These are phyloP conservation scores for Aromia moschata DNA, from an alignment of 2,888 invertebrate genomes.

Conservation along the genomic window DNA sequence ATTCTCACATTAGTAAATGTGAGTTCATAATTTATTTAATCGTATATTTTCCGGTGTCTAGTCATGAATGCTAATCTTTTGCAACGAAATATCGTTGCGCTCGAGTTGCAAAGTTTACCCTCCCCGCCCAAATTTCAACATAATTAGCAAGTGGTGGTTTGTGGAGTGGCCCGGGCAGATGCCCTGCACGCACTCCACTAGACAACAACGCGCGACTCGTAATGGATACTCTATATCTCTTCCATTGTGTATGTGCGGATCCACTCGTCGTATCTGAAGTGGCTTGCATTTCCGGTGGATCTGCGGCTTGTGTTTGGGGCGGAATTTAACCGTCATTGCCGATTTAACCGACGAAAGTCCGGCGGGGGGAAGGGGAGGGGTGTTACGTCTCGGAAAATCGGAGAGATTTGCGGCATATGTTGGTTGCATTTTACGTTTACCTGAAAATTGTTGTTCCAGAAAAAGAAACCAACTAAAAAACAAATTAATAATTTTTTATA, in stretches of 20 bases:
- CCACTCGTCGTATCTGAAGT: conserved; percentile 31
- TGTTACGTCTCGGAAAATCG: no score
- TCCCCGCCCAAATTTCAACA: conserved; percentile 39
- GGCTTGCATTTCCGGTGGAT: conserved; percentile 28
- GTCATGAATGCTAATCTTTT: no score
- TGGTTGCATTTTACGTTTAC: no score
- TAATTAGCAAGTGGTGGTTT: conserved; percentile 44
- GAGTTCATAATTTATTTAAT: no score
- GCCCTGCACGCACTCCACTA: conserved; percentile 43
- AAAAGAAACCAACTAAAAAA: no score
- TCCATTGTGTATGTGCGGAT: conserved; percentile 21
- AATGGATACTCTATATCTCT: conserved; percentile 42
- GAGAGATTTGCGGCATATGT: no score
- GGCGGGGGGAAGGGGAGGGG: background rate
- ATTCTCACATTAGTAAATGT: no score
- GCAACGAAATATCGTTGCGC: no score
- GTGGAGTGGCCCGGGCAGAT: conserved; percentile 45
- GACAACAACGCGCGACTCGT: conserved; percentile 45
- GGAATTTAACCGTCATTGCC: conserved; percentile 29
- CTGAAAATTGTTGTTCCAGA: no score
- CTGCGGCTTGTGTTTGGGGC: background rate
- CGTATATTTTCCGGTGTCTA: no score
- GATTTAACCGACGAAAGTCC: conserved; percentile 26
- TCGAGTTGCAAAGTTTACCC: conserved; percentile 43
- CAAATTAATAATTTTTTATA: no score